Percentiles rank a stretch among this genome's conserved stretches.
phyloP scores from a whole-genome alignment of 1,140 invertebrate species.

The Drosophila chauvacae region DNA sequence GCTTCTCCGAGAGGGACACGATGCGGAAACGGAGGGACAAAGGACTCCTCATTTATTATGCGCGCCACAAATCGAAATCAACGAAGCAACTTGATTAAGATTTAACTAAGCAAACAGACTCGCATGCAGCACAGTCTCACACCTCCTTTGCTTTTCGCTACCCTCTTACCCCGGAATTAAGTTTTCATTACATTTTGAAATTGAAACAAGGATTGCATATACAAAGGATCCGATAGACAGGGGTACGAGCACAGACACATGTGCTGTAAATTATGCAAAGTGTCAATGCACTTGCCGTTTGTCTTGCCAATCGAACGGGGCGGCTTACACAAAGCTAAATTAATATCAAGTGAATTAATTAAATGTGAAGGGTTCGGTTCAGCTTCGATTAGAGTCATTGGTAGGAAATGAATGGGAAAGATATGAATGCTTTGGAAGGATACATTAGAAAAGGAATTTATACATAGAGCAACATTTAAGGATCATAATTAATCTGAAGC shows the following conservation, averaged over 20 bases:
- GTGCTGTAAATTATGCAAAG: constrained; percentile 67
- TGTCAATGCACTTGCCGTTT: constrained; percentile 49
- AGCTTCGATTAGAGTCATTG: constrained; percentile 13
- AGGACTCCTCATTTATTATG: constrained; percentile 73
- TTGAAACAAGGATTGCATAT: constrained; percentile 45
- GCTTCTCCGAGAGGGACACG: constrained; percentile 15
- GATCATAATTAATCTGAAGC: no score
- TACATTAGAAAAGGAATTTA: no score
- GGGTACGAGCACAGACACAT: constrained; percentile 37
- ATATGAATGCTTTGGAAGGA: no score
- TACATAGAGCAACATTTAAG: no score
- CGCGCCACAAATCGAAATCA: constrained; percentile 81
- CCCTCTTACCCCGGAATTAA: constrained; percentile 18
- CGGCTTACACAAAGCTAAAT: constrained; percentile 23
- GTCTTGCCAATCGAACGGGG: constrained; percentile 16
- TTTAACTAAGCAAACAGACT: constrained; percentile 74
- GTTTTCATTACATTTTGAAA: constrained; percentile 65
- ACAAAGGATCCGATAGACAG: not conserved
- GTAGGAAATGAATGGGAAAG: not conserved
- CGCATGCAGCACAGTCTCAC: constrained; percentile 28
- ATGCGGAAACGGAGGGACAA: constrained; percentile 27
- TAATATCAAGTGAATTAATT: constrained; percentile 40
- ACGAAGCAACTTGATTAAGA: constrained; percentile 80
- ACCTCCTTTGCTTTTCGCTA: constrained; percentile 1
- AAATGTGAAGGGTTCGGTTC: constrained; percentile 3